These are phyloP conservation scores for Chrysina gloriosa DNA, from an alignment of 2,888 invertebrate species.

Conservation along the genomic window DNA sequence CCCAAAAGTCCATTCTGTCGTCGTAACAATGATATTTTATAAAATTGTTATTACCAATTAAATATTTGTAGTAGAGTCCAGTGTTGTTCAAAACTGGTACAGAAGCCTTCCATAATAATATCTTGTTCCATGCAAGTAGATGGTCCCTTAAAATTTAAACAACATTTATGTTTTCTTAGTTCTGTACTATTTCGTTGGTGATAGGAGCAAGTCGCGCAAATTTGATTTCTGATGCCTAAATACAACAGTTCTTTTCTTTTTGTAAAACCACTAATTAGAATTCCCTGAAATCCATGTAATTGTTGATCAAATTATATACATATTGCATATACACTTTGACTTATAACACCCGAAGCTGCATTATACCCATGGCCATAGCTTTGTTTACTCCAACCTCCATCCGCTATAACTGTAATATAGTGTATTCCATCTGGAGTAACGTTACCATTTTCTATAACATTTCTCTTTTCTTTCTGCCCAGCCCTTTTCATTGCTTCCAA, in stretches of 20 bases:
- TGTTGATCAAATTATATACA: too few species aligned
- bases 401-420: neutral
- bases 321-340: slow-evolving; percentile 7
- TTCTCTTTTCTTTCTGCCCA: slow-evolving; percentile 4
- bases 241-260: slow-evolving; percentile 4
- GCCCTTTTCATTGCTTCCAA: neutral
- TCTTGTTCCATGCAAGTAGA: slow-evolving; percentile 17
- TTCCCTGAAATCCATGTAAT: neutral
- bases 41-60: neutral
- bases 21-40: too few species aligned
- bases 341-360: slow-evolving; percentile 25
- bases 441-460: neutral
- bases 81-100: neutral
- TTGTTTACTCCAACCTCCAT: slow-evolving; percentile 32
- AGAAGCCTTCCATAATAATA: slow-evolving; percentile 15
- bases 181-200: neutral
- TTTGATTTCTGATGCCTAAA: slow-evolving; percentile 17
- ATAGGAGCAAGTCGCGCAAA: neutral
- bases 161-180: neutral
- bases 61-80: neutral
- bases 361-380: slow-evolving; percentile 27
- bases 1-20: too few species aligned
- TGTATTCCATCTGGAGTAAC: too few species aligned
- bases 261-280: neutral
- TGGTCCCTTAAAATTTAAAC: slow-evolving; percentile 1